phyloP scores from a whole-genome alignment of 2,888 invertebrate species.

The Harpagoxenus sublaevis region DNA sequence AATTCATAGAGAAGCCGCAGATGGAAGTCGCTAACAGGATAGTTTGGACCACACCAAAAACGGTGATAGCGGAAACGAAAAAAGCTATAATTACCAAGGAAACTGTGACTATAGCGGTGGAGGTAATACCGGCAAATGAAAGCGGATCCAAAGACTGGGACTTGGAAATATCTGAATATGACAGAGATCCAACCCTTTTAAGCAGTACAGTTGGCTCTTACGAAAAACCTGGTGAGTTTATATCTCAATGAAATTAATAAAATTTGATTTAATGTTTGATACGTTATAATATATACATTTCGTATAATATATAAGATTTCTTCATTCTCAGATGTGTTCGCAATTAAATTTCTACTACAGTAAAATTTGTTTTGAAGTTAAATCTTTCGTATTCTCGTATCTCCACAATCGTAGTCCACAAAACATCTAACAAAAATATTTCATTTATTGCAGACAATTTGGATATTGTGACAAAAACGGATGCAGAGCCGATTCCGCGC shows the following conservation, averaged over 20 bases:
- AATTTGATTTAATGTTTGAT: background rate
- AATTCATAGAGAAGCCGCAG: conserved; percentile 56
- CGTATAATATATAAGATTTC: background rate
- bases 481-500: conserved; percentile 29
- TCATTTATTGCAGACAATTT: conserved; percentile 53
- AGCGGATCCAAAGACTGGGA: conserved; percentile 26
- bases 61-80: conserved; percentile 38
- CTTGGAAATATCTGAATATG: conserved; percentile 35
- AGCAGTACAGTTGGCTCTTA: conserved; percentile 26
- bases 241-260: background rate
- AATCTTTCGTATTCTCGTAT: background rate
- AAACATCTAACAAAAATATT: conserved; percentile 5
- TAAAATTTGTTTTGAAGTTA: conserved; percentile 13
- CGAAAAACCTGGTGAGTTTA: conserved; percentile 33
- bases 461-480: conserved; percentile 22
- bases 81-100: conserved; percentile 31
- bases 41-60: conserved; percentile 79
- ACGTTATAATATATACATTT: background rate
- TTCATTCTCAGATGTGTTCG: background rate
- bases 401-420: no score
- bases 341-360: background rate
- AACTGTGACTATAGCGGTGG: conserved; percentile 43
- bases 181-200: conserved; percentile 9
- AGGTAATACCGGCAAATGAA: conserved; percentile 67
- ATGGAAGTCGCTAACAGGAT: conserved; percentile 75